A percentile compares a stretch with the other conserved stretches of the same genome.
phyloP scores from a whole-genome alignment of 2,888 invertebrate genomes.

The Xestia rhomboidea region DNA sequence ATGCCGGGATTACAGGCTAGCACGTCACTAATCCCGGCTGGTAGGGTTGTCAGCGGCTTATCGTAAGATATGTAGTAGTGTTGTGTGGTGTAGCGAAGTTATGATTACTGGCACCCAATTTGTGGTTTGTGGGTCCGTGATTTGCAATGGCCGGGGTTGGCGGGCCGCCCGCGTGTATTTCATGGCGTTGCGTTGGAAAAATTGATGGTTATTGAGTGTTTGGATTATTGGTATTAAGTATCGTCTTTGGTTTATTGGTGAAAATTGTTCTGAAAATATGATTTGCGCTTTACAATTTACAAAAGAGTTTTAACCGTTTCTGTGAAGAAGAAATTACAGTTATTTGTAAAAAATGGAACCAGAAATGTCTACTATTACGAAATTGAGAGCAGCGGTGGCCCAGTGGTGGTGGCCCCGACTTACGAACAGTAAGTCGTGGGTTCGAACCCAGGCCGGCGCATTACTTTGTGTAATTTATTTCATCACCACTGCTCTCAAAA shows the following conservation, averaged over 20 bases:
- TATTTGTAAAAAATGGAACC: neutral
- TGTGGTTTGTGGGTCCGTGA: slow-evolving; percentile 67
- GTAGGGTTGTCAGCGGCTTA: slow-evolving; percentile 82
- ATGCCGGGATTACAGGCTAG: slow-evolving; percentile 77
- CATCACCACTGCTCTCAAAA: too few species aligned
- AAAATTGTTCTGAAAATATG: neutral
- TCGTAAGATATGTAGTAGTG: slow-evolving; percentile 80
- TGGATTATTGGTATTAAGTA: neutral
- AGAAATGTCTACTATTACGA: neutral
- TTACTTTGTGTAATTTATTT: too few species aligned
- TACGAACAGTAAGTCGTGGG: too few species aligned
- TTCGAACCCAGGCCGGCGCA: too few species aligned
- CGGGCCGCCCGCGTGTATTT: slow-evolving; percentile 56
- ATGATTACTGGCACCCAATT: slow-evolving; percentile 68
- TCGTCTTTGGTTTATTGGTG: neutral
- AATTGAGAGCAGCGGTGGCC: too few species aligned
- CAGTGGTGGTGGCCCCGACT: too few species aligned
- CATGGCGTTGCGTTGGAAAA: slow-evolving; percentile 48
- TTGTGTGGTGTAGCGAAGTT: slow-evolving; percentile 72
- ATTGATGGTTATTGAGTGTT: slow-evolving; percentile 36
- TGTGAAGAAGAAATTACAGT: neutral
- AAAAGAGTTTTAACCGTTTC: neutral
- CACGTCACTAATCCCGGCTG: slow-evolving; percentile 83
- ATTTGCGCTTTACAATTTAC: neutral
- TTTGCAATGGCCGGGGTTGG: slow-evolving; percentile 60